These are phyloP conservation scores for Drosophila elegans DNA, from an alignment of 1,140 invertebrate species.

Conservation along the genomic window DNA sequence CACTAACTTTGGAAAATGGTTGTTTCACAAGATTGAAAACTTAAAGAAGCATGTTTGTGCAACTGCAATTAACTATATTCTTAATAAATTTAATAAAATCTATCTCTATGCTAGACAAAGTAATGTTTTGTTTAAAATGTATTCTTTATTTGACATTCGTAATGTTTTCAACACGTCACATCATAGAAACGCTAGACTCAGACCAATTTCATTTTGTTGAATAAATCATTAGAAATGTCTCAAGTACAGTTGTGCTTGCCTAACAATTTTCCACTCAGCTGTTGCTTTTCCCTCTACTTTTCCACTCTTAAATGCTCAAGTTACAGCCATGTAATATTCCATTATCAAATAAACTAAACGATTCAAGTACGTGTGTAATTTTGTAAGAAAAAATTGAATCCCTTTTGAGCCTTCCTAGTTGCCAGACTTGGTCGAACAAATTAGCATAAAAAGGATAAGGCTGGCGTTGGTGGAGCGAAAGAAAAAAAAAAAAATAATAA, in stretches of 20 bases:
- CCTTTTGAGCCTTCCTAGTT: slow-evolving; percentile 27
- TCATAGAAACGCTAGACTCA: neutral
- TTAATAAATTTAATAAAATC: no score
- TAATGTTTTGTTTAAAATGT: neutral
- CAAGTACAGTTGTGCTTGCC: slow-evolving; percentile 38
- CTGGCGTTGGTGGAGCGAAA: neutral
- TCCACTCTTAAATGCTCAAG: slow-evolving; percentile 6
- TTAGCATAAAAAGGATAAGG: slow-evolving; percentile 46
- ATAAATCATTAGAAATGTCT: slow-evolving; percentile 26
- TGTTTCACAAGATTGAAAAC: no score
- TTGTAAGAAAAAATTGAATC: slow-evolving; percentile 22
- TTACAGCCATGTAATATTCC: slow-evolving; percentile 41
- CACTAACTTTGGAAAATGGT: neutral
- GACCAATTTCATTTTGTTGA: slow-evolving; percentile 13
- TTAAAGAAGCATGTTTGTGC: no score
- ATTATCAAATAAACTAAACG: slow-evolving; percentile 72
- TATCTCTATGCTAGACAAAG: neutral
- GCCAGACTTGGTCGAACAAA: slow-evolving; percentile 23
- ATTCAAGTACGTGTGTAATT: slow-evolving; percentile 65
- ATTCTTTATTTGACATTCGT: neutral
- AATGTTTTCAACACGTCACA: neutral
- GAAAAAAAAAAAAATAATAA: slow-evolving; percentile 2
- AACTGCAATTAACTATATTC: no score
- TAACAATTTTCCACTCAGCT: slow-evolving; percentile 40
- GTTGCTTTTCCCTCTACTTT: slow-evolving; percentile 10